Evolutionary conservation across 1,140 invertebrate species (phyloP), one percentile per base, ranked within the genome.

Genomic region (Drosophila repletoides): DNA sequence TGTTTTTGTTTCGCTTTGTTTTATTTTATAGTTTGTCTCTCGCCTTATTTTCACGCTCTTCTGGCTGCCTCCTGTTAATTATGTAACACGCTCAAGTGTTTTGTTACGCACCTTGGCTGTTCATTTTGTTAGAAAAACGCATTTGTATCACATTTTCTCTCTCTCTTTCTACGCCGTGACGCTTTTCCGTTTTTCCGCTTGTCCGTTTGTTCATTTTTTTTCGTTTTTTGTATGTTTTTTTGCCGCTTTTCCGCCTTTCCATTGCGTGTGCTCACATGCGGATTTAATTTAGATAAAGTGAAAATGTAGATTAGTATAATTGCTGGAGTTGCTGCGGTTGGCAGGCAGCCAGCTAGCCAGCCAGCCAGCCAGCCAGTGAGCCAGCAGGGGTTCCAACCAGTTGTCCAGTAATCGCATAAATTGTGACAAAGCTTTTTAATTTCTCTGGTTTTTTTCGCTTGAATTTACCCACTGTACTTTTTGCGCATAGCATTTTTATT

Each of bases 1-100:
- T 12, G 15, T 6, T 41, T 43, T 33, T 15, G 22, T 45, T 46
- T 38, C n/a, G 29, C 36, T 52, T 69, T 81, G 59, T 49, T 83
- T 83, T 70, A 77, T 83, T 83, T 84, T 74, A 79, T 83, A 83
- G 79, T 83, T 83, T 84, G 66, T 83, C 79, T 83, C 58, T 74
- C 58, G 66, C 74, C 61, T 56, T 79, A 56, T 61, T 71, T 52
- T 71, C 71, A 70, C 75, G 40, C 48, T 73, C 55, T 63, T 60
- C 73, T 59, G 28, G 33, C 46, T 31, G 48, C 52, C 48, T 34
- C 56, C 41, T 64, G 76, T 83, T 83, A 84, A 83, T 83, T 83
- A 83, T 84, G 61, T 72, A 83, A 67, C 79, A 83, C 70, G 69
- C 70, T 70, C 59, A 55, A 69, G 79, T 84, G 79, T 84, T 79